Evolutionary conservation across 2,797 vertebrate species (phyloP), one percentile per base, ranked within the genome.

Genomic region (Anniella stebbinsi): DNA sequence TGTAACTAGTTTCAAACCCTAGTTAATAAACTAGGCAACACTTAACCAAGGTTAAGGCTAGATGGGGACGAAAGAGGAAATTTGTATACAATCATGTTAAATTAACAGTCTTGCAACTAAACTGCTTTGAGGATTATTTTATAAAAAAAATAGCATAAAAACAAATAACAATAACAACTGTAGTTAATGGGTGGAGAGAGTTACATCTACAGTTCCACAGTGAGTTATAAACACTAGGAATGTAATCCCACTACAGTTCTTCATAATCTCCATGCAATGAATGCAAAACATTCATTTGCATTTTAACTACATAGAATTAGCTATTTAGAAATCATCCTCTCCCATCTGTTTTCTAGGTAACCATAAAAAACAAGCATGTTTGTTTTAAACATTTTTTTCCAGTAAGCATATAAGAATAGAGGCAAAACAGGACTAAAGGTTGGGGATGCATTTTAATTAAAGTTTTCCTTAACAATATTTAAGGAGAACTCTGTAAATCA

Each of bases 111-210:
- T 51, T 57, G 11, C 21, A 73, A 57, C 48, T 33, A 85, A 66
- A 13, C 70, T 75, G 70, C n/a, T 86, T 86, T 86, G 41, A 86
- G 66, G 57, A 86, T 28, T 60, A 15, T 86, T 75, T 82, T 45
- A 2, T 60, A 28, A 36, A 33, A n/a, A 73, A 8, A 86, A 36
- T 28, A 8, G n/a, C n/a, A 63, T 63, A 25, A 5, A 70, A 70
- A 33, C 15, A 69, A 72, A 1, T n/a, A 54, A 48, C 33, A 18
- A 54, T 21, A 51, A 18, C 57, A 86, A 73, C 36, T 57, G 25
- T 60, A 7, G n/a, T 60, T 60, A 73, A 54, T 72, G 48, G 51
- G 36, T 75, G 33, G 25, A 57, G 51, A 73, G n/a, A 38, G 45
- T 75, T 57, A 86, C 2, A 69, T 12, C 9, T 48, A 48, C 30